phyloP scores from a whole-genome alignment of 2,113 vertebrate genomes.

The Xerus inauris region DNA sequence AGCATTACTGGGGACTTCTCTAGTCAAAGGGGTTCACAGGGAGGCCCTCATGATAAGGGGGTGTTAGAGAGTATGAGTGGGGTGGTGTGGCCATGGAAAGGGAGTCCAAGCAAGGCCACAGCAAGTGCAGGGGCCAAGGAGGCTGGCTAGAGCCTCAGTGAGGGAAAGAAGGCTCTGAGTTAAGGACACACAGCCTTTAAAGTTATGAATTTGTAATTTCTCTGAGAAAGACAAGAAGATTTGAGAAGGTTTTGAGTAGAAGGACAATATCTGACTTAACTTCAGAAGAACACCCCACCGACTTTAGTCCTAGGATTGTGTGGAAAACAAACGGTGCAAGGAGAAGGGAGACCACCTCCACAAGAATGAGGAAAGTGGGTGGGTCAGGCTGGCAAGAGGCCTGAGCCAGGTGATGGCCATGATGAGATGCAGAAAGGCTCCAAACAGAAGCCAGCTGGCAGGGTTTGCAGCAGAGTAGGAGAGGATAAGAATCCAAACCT shows the following conservation, averaged over 20 bases:
- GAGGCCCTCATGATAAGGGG: neutral
- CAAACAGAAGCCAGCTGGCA: fast-evolving
- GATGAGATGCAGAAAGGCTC: neutral
- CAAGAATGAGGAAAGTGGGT: neutral
- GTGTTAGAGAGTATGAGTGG: neutral
- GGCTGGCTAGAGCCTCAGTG: no score
- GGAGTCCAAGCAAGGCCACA: no score
- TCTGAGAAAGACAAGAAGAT: neutral
- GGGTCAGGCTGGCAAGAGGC: neutral
- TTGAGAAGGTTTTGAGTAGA: neutral
- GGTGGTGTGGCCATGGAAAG: neutral
- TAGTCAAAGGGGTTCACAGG: no score
- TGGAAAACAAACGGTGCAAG: neutral
- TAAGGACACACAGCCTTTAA: neutral
- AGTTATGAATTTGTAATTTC: neutral
- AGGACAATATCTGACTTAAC: neutral
- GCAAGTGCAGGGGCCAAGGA: fast-evolving
- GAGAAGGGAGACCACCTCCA: neutral
- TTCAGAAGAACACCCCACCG: neutral
- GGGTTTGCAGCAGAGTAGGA: no score
- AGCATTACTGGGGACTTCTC: no score
- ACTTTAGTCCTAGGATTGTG: neutral
- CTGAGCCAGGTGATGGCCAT: neutral
- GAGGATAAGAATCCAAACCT: neutral
- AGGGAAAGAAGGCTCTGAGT: neutral